Percentiles rank a stretch among this genome's conserved stretches.
These are phyloP conservation scores for Hartigia nigra DNA, from an alignment of 2,888 invertebrate genomes.

Conservation along the genomic window DNA sequence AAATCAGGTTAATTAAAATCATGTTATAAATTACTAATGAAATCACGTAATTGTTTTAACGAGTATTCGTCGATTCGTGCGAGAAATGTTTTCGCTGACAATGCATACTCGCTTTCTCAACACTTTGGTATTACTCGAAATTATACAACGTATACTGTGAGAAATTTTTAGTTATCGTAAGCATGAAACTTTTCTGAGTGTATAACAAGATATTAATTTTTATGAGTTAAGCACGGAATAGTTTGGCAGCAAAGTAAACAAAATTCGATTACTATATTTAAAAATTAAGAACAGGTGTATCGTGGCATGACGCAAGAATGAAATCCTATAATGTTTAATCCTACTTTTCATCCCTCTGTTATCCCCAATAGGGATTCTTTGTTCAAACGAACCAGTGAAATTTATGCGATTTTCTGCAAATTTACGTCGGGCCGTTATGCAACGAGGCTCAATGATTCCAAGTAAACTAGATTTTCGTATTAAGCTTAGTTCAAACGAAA, in stretches of 20 bases:
- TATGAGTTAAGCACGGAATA: not conserved
- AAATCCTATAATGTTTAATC: not conserved
- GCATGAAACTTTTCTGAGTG: too few species aligned
- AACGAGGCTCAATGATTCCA: slow-evolving; percentile 22
- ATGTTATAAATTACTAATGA: slow-evolving; percentile 35
- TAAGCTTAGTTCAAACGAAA: not conserved
- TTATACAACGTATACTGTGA: not conserved
- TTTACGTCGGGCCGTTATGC: slow-evolving; percentile 11
- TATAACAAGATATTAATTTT: too few species aligned
- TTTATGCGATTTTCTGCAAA: slow-evolving; percentile 15
- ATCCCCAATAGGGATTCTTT: not conserved
- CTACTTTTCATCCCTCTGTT: not conserved
- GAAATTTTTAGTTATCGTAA: too few species aligned
- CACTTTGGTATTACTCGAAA: not conserved
- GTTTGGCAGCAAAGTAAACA: not conserved
- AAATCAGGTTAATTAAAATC: slow-evolving; percentile 47
- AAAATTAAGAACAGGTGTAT: not conserved
- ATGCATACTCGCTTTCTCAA: not conserved
- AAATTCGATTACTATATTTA: not conserved
- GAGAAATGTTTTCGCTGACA: not conserved
- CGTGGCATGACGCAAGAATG: not conserved
- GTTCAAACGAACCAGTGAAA: not conserved
- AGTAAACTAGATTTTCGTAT: slow-evolving; percentile 18
- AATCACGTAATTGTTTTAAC: slow-evolving; percentile 12
- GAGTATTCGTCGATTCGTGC: not conserved